Evolutionary conservation across 2,888 invertebrate genomes (phyloP), one percentile per base, ranked within the genome.

Genomic region (Thymelicus lineola): DNA sequence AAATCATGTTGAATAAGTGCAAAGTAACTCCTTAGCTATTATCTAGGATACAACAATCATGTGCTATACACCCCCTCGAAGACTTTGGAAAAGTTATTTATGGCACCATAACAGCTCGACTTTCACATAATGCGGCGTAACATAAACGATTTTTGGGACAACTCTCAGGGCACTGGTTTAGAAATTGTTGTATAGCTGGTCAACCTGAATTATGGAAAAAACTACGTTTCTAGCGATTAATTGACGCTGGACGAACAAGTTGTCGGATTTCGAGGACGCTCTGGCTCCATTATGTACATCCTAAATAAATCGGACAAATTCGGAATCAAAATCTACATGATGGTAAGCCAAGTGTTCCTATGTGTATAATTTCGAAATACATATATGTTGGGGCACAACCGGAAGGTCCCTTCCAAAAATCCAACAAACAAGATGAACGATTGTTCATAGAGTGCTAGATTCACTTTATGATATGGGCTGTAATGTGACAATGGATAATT

Each of bases 341-440:
- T 36, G 36, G 36, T 36, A 36, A 6, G 6, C 36, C 4, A 4
- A 36, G 6, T 6, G 36, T 36, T 36, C 6, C 36, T 6, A 36
- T 36, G 6, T 36, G 36, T 36, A 36, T 36, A 36, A 36, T 36
- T 36, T 48, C 46, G 50, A 66, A 48, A n/a, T n/a, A n/a, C n/a
- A 59, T 59, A 66, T 66, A 66, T 66, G 50, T 38, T 48, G 66
- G 66, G 10, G 36, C 28, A 5, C 59, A 66, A 59, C 59, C 59
- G 0, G 48, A 59, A 45, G 48, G 59, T 46, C 66, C 66, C n/a
- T 66, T 50, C 20, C 66, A 66, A 66, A 17, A 48, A 48, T 35
- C 36, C 9, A 59, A 66, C n/a, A 35, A 36, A 20, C 59, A 59
- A n/a, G 50, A 46, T 35, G 59, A 59, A 38, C n/a, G n/a, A 15